phyloP scores from a whole-genome alignment of 2,113 vertebrate species.

The Pygathrix nemaeus region DNA sequence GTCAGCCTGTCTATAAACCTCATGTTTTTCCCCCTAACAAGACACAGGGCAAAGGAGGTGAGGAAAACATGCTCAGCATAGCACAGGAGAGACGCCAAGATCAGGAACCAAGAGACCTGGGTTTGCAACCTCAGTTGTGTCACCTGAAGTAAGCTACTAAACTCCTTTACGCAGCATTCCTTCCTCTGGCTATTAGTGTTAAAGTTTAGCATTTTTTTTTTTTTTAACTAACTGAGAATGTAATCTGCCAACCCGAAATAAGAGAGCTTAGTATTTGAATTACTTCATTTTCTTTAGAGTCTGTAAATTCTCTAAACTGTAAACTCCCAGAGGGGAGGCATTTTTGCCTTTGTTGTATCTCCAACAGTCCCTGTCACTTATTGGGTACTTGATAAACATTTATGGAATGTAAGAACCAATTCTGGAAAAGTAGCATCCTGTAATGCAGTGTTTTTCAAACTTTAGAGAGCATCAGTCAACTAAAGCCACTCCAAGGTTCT shows the following conservation, averaged over 20 bases:
- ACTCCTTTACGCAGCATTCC: neutral
- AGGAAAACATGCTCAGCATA: fast-evolving
- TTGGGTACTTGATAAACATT: neutral
- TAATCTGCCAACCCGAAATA: neutral
- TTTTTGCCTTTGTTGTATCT: neutral
- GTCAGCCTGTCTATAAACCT: neutral
- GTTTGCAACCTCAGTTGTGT: neutral
- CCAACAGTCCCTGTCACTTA: neutral
- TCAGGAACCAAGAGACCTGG: neutral
- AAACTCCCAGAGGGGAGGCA: neutral
- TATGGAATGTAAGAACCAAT: neutral
- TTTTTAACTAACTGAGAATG: neutral
- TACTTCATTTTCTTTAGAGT: neutral
- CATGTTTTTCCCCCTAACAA: neutral
- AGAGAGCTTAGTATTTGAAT: neutral
- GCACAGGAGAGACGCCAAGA: neutral
- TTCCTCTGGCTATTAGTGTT: neutral
- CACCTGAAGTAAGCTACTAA: neutral
- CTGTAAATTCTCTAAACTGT: neutral
- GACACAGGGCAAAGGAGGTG: neutral
- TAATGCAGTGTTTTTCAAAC: neutral
- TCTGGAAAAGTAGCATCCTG: neutral
- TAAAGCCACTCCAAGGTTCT: neutral
- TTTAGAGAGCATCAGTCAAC: neutral
- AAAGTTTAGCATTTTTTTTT: neutral